Percentiles rank a stretch among this genome's conserved stretches.
phyloP scores from a whole-genome alignment of 2,797 vertebrate species.

The Pseudochirops corinnae region DNA sequence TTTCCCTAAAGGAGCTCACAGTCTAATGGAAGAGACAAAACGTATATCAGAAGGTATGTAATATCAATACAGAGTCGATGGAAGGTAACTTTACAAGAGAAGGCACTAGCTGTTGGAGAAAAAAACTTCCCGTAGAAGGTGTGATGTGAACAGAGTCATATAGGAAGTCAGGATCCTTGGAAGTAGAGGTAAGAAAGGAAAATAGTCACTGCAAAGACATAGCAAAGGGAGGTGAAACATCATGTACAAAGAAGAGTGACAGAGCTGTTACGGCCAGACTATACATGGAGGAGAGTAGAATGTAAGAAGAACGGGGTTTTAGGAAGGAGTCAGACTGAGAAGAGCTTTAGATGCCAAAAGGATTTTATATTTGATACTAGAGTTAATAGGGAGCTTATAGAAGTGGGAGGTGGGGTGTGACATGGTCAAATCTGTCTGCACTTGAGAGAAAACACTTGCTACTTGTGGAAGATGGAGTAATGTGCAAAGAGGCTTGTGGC shows the following conservation, averaged over 20 bases:
- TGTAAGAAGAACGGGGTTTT: neutral
- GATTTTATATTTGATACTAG: neutral
- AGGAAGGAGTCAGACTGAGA: neutral
- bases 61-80: neutral
- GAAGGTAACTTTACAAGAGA: neutral
- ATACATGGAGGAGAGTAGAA: neutral
- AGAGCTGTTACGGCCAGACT: neutral
- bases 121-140: neutral
- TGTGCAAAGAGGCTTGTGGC: too few species aligned
- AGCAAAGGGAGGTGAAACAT: neutral
- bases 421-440: too few species aligned
- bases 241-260: neutral
- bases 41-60: neutral
- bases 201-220: neutral
- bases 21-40: neutral
- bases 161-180: neutral
- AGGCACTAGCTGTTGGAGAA: neutral
- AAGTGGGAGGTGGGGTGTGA: too few species aligned
- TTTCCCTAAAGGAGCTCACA: neutral
- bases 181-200: neutral
- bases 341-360: neutral
- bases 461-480: too few species aligned
- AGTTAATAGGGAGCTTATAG: neutral
- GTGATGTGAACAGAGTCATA: neutral
- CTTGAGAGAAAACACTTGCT: too few species aligned